These are phyloP conservation scores for Xenopus petersii DNA, from an alignment of 2,797 vertebrate species.

Conservation along the genomic window DNA sequence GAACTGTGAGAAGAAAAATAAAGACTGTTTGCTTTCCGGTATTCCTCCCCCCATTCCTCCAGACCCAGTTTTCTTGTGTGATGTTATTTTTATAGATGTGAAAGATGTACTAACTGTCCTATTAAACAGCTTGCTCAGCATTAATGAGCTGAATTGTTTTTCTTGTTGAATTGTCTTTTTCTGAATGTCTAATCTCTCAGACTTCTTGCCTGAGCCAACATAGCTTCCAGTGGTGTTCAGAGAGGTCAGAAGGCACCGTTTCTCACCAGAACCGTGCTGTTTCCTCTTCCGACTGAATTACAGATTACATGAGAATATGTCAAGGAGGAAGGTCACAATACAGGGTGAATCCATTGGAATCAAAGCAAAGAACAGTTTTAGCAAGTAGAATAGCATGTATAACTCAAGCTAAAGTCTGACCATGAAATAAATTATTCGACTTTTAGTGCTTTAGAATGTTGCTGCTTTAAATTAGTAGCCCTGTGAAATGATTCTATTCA, in stretches of 20 bases:
- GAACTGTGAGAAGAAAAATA: constrained; percentile 51
- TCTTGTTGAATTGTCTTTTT: constrained; percentile 52
- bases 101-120: constrained; percentile 45
- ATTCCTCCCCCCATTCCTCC: constrained; percentile 18
- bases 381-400: too few species aligned
- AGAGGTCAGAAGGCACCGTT: constrained; percentile 66
- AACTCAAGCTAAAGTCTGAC: too few species aligned
- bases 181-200: constrained; percentile 49
- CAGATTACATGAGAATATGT: constrained; percentile 68
- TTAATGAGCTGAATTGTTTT: constrained; percentile 36
- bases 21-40: constrained; percentile 44
- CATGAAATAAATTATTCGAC: too few species aligned
- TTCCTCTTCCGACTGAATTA: constrained; percentile 73
- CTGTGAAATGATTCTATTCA: too few species aligned
- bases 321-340: constrained; percentile 69
- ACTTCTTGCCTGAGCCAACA: constrained; percentile 51
- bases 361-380: not conserved
- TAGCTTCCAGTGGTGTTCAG: constrained; percentile 60
- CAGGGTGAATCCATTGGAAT: constrained; percentile 46
- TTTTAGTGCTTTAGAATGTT: too few species aligned
- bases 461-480: too few species aligned
- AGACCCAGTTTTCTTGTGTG: constrained; percentile 24
- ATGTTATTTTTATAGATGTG: constrained; percentile 48
- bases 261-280: constrained; percentile 70
- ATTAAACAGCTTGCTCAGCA: constrained; percentile 48